Conservation (phyloP, 2,797 vertebrate genomes). For the Amphiprion clarkii region DNA sequence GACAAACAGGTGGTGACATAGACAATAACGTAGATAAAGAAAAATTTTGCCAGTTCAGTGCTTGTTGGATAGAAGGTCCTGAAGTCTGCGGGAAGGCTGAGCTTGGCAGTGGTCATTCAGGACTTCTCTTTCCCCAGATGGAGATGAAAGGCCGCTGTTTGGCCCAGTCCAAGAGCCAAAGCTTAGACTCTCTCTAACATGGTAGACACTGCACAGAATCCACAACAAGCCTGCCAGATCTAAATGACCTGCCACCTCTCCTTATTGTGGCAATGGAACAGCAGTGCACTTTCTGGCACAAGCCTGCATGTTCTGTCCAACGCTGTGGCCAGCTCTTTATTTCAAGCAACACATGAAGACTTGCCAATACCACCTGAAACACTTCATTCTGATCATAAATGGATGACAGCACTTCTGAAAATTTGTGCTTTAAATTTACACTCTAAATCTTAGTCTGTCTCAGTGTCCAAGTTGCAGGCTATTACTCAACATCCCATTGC, state of each 20-base stretch:
- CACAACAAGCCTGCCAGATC: slow-evolving; percentile 50
- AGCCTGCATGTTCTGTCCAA: slow-evolving; percentile 54
- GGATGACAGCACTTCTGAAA: slow-evolving; percentile 39
- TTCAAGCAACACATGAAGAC: slow-evolving; percentile 23
- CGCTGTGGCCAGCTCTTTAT: slow-evolving; percentile 32
- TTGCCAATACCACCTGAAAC: slow-evolving; percentile 44
- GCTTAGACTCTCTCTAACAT: slow-evolving; percentile 39
- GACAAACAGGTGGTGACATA: slow-evolving; percentile 34
- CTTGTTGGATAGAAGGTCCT: slow-evolving; percentile 24
- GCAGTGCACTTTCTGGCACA: slow-evolving; percentile 40
- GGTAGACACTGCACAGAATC: slow-evolving; percentile 66
- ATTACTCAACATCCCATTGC: slow-evolving; percentile 46
- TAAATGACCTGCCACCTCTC: slow-evolving; percentile 72
- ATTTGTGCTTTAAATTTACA: slow-evolving; percentile 27
- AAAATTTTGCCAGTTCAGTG: slow-evolving; percentile 42
- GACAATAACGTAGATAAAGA: slow-evolving; percentile 15
- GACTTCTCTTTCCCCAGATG: slow-evolving; percentile 36
- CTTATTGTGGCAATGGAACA: slow-evolving; percentile 58
- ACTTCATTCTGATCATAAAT: slow-evolving; percentile 23
- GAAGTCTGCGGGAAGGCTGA: slow-evolving; percentile 30
- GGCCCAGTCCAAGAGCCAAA: slow-evolving; percentile 16
- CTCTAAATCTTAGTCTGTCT: slow-evolving; percentile 29
- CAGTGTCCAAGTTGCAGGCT: slow-evolving; percentile 26
- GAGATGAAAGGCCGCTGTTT: slow-evolving; percentile 59
- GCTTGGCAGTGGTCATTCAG: slow-evolving; percentile 37